Base-by-base conservation (phyloP, 2,113 vertebrate species). In the Peromyscus leucopus region DNA sequence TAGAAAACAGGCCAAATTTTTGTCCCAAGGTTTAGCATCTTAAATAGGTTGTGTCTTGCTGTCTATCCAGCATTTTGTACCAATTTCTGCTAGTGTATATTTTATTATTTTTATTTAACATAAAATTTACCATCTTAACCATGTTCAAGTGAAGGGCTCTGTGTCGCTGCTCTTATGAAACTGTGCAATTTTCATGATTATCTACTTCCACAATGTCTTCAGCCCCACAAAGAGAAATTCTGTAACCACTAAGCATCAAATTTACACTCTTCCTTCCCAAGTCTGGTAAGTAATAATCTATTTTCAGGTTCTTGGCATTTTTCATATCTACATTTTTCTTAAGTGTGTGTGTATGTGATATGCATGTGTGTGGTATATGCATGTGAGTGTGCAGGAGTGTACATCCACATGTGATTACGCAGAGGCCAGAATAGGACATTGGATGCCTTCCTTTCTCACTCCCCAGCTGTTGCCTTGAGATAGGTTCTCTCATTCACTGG, bases 141-240 rank as follows among this genome's bases (percentile, higher is more conserved):
- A 57, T 85, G 48, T 65, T 28, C n/a, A 95, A 74, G 21, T n/a
- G 21, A 65, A 87, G 10, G 36, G 42, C 22, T 85, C 69, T 76
- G 6, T n/a, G 9, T 7, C n/a, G 59, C 80, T 31, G 63, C 8
- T 69, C 22, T 61, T n/a, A 75, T 13, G 74, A 76, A 84, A 87
- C 21, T 88, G 51, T 69, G 51, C 42, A 85, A n/a, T 24, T 11
- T 42, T 36, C 24, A 71, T 28, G 28, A 69, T 5, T 69, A 57
- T 22, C 19, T 65, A 72, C 39, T 76, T 95, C 65, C 10, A 61
- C 89, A 96, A 67, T 15, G 7, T 63, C 55, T 78, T 79, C 36
- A 42, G 90, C 19, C 72, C 36, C 39, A 5, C 55, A 39, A 65
- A 91, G 79, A 86, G 74, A 93, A 92, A 93, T 92, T 88, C 71